These are phyloP conservation scores for Enteromius paludinosus DNA, from an alignment of 2,797 vertebrate species.

Conservation along the genomic window DNA sequence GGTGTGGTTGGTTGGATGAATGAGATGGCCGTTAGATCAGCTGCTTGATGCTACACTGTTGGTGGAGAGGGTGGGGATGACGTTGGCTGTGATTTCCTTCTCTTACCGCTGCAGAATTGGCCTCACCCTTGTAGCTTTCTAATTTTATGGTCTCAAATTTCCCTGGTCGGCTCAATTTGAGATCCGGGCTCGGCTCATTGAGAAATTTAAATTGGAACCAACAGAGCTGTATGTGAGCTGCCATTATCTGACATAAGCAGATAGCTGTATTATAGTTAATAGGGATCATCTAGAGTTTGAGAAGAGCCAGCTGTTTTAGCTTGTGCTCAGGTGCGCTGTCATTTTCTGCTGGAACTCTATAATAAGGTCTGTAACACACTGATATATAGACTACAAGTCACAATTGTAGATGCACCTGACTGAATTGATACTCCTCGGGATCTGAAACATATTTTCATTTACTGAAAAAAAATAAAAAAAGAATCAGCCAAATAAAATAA, in stretches of 20 bases:
- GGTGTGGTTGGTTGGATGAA: slow-evolving; percentile 64
- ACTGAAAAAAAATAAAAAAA: background rate
- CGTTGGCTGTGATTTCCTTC: slow-evolving; percentile 64
- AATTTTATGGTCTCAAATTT: slow-evolving; percentile 85
- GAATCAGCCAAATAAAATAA: background rate
- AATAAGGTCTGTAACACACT: slow-evolving; percentile 47
- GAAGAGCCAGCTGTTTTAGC: slow-evolving; percentile 67
- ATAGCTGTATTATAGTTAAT: slow-evolving; percentile 83
- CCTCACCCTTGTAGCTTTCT: slow-evolving; percentile 75
- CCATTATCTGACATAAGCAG: slow-evolving; percentile 84
- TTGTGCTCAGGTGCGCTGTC: slow-evolving; percentile 68
- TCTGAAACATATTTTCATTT: background rate
- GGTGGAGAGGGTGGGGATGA: slow-evolving; percentile 51
- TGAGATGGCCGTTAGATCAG: slow-evolving; percentile 67
- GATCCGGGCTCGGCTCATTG: slow-evolving; percentile 79
- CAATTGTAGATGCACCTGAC: background rate
- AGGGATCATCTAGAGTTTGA: slow-evolving; percentile 73
- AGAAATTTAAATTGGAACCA: slow-evolving; percentile 85
- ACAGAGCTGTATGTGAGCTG: slow-evolving; percentile 78
- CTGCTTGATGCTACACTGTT: slow-evolving; percentile 52
- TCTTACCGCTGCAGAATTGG: slow-evolving; percentile 75
- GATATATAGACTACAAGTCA: background rate
- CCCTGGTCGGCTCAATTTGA: slow-evolving; percentile 81
- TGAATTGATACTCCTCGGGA: background rate
- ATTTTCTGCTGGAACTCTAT: slow-evolving; percentile 63